Evolutionary conservation across 2,888 invertebrate genomes (phyloP).

Genomic region (Hybos culiciformis): DNA sequence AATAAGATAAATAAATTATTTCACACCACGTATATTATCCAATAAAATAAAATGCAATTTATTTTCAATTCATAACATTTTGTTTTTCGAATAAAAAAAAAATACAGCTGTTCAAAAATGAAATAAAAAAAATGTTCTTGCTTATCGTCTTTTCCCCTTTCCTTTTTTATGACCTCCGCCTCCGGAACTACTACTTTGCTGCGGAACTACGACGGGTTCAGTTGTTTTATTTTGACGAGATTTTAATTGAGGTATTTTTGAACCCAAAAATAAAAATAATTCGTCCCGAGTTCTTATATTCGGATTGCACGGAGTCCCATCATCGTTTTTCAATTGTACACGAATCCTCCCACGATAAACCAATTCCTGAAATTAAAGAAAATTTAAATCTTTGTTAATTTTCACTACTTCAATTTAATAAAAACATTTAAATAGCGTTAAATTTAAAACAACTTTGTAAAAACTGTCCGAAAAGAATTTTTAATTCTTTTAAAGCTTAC

Average conservation of each 20-base stretch:
- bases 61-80: no score
- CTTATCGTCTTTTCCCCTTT: conserved; percentile 29
- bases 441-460: no score
- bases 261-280: conserved; percentile 61
- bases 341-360: conserved; percentile 76
- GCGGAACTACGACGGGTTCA: conserved; percentile 17
- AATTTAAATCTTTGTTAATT: not conserved
- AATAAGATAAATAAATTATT: no score
- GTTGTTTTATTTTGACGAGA: conserved; percentile 44
- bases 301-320: conserved; percentile 59
- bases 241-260: conserved; percentile 84
- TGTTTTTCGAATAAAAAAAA: no score
- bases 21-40: no score
- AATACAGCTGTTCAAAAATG: no score
- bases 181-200: conserved; percentile 10
- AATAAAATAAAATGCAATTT: no score
- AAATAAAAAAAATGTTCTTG: conserved; percentile 10
- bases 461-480: no score
- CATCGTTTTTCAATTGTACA: conserved; percentile 83
- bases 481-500: no score
- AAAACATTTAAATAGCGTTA: not conserved
- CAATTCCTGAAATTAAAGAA: conserved; percentile 52
- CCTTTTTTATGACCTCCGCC: conserved; percentile 29
- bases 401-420: not conserved
- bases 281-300: conserved; percentile 64